Percentiles rank a stretch among this genome's conserved stretches.
Conservation (phyloP, 1,140 invertebrate genomes). For the Araneus ventricosus region DNA sequence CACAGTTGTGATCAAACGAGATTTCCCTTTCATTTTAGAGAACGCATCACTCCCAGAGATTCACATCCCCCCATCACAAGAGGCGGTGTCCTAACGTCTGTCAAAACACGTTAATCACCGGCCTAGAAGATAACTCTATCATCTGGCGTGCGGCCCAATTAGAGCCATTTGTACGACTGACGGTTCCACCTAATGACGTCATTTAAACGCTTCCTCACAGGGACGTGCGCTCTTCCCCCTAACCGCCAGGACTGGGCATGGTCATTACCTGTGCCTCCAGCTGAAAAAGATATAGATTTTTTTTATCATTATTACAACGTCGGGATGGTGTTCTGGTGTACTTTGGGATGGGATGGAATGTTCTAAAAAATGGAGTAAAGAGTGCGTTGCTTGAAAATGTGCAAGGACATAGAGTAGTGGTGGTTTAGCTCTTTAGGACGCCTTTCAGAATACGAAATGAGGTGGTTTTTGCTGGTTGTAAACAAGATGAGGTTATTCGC, state of each 20-base stretch:
- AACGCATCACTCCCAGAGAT: not conserved
- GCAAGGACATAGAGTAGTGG: not conserved
- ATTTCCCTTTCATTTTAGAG: not conserved
- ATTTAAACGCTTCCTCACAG: conserved; percentile 15
- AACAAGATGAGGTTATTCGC: not conserved
- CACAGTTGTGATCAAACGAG: too few species aligned
- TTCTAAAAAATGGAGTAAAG: not conserved
- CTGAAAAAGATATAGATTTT: conserved; percentile 29
- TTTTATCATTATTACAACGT: not conserved
- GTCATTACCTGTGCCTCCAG: not conserved
- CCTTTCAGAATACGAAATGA: not conserved
- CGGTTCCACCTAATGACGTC: conserved; percentile 57
- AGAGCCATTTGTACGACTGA: conserved; percentile 60
- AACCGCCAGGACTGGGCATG: not conserved
- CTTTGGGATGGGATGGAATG: not conserved
- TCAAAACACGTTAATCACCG: conserved; percentile 69
- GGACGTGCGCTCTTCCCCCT: conserved; percentile 7
- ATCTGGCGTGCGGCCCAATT: conserved; percentile 66
- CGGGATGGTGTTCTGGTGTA: not conserved
- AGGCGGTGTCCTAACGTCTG: conserved; percentile 50
- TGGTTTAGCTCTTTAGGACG: too few species aligned
- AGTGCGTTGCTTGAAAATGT: not conserved
- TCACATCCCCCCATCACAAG: not conserved
- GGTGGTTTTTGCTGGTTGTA: not conserved
- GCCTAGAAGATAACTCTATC: conserved; percentile 57